Conservation (phyloP, 2,113 vertebrate genomes). For the Petroica traversi region DNA sequence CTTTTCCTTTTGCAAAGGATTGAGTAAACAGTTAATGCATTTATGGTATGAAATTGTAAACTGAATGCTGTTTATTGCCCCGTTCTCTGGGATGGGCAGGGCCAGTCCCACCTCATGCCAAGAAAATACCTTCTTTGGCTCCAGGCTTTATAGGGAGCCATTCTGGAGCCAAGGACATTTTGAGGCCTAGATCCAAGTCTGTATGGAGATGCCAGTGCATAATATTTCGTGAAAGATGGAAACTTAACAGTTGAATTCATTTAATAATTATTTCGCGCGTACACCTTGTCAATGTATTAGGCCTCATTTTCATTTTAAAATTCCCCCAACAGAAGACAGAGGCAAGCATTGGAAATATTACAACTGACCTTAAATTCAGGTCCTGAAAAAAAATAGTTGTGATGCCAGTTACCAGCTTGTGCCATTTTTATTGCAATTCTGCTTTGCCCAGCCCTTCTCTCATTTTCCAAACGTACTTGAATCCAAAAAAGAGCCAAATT, state of each 20-base stretch:
- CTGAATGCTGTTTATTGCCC: slow-evolving; percentile 45
- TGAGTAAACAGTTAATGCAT: neutral
- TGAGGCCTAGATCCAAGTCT: slow-evolving; percentile 58
- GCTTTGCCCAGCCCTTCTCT: neutral
- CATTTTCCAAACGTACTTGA: neutral
- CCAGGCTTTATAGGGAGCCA: slow-evolving; percentile 68
- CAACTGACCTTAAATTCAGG: neutral
- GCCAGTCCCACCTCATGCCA: slow-evolving; percentile 21
- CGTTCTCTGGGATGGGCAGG: slow-evolving; percentile 47
- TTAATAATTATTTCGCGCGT: neutral
- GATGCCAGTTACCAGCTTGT: neutral
- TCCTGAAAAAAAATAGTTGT: neutral
- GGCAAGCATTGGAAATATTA: neutral
- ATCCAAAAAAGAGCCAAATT: neutral
- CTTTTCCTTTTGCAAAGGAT: neutral
- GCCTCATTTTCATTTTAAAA: neutral
- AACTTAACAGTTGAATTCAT: slow-evolving; percentile 41
- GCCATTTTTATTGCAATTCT: neutral
- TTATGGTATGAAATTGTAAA: slow-evolving; percentile 23
- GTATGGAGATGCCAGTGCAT: slow-evolving; percentile 27
- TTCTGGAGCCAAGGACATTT: slow-evolving; percentile 75
- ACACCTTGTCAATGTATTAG: neutral
- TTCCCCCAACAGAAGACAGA: neutral
- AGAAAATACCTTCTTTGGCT: slow-evolving; percentile 73
- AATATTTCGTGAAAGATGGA: slow-evolving; percentile 68